These are phyloP conservation scores for Aratinga solstitialis DNA, from an alignment of 2,797 vertebrate genomes.

Conservation along the genomic window DNA sequence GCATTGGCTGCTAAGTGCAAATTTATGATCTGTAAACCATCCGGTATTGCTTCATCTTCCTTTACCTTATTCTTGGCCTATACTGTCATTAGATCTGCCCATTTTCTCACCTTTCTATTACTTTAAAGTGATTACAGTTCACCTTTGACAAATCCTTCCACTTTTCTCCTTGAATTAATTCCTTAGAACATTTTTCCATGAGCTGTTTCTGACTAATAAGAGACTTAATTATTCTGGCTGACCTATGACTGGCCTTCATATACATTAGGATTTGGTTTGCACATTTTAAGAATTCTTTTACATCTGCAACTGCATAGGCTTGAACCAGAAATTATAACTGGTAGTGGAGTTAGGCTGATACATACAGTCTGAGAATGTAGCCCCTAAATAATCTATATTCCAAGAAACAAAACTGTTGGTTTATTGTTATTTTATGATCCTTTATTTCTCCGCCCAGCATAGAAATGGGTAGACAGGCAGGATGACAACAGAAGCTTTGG, in stretches of 20 bases:
- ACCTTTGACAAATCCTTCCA: background rate
- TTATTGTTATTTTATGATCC: background rate
- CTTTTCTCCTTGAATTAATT: background rate
- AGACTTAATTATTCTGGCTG: background rate
- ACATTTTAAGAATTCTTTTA: background rate
- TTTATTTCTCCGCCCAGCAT: rapidly evolving
- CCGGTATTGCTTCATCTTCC: background rate
- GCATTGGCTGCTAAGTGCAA: background rate
- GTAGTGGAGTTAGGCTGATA: background rate
- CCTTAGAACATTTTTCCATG: background rate
- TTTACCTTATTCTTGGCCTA: background rate
- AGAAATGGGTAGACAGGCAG: background rate
- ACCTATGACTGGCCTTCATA: background rate
- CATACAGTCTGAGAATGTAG: background rate
- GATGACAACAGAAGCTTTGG: background rate
- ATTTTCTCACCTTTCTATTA: background rate
- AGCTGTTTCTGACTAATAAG: background rate
- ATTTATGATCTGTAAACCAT: background rate
- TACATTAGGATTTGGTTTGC: background rate
- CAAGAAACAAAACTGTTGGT: background rate
- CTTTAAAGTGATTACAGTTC: background rate
- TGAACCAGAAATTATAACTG: background rate
- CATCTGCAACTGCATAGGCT: background rate
- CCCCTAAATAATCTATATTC: background rate
- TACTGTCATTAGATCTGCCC: background rate